phyloP scores from a whole-genome alignment of 2,113 vertebrate genomes.

The Corythoichthys haematopterus region DNA sequence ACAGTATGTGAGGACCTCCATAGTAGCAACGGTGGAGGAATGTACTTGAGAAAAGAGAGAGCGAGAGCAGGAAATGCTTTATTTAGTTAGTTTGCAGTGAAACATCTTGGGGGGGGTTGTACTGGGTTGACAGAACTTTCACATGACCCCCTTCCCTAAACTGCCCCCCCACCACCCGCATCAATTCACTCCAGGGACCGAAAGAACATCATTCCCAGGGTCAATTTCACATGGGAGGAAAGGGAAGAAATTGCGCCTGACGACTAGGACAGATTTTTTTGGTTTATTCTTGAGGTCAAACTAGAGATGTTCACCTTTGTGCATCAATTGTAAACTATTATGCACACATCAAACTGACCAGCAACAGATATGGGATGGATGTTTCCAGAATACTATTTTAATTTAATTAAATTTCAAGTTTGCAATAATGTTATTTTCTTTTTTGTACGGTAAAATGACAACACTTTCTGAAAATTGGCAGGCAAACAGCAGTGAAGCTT shows the following conservation, averaged over 20 bases:
- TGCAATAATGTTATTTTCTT: too few species aligned
- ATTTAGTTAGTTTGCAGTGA: conserved; percentile 65
- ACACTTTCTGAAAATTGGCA: too few species aligned
- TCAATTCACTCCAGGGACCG: conserved; percentile 27
- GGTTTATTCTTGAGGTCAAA: background rate
- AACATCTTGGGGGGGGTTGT: conserved; percentile 47
- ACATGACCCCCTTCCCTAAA: conserved; percentile 56
- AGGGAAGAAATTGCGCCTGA: background rate
- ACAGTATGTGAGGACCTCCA: background rate
- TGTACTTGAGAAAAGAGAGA: conserved; percentile 31
- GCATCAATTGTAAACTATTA: background rate
- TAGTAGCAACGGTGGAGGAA: background rate
- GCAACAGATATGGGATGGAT: too few species aligned
- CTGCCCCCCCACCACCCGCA: background rate
- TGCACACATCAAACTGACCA: background rate
- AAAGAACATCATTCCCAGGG: conserved; percentile 52
- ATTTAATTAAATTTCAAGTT: too few species aligned
- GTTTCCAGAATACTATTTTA: too few species aligned
- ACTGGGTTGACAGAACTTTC: conserved; percentile 57
- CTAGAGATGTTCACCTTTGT: background rate
- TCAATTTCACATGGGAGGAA: conserved; percentile 57
- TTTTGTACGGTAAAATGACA: too few species aligned
- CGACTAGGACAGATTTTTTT: background rate
- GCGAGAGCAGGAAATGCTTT: conserved; percentile 54
- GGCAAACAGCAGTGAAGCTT: background rate